Evolutionary conservation across 2,888 invertebrate species (phyloP), one percentile per base, ranked within the genome.

Genomic region (Acronicta alni): DNA sequence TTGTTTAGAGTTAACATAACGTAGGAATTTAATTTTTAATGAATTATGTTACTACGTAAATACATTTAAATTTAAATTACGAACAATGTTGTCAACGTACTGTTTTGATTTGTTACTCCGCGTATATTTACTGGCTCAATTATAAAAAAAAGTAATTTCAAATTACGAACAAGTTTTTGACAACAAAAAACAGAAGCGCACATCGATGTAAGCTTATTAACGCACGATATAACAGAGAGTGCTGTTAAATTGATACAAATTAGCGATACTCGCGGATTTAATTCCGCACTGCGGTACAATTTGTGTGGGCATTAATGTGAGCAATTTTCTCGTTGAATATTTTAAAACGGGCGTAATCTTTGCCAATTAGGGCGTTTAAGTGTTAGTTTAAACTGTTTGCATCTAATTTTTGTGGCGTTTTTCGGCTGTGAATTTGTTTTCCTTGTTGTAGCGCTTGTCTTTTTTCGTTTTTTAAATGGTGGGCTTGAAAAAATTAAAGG

Each of bases 221-320:
- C 61, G 44, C 32, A 15, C 46, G 37, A 75, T 66, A 46, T 26
- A 64, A 52, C 57, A 39, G 43, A 48, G 20, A 30, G 14, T 55
- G 35, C 47, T 57, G 59, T 69, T 52, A 66, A 75, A 77, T 72
- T 75, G 64, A 65, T 73, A 65, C 70, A 72, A 78, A 71, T 76
- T 63, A 66, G 58, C 57, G 65, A 69, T 60, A 66, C 62, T 62
- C 73, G 56, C 46, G 56, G 62, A 66, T 73, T 79, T 59, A 63
- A 75, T 54, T 70, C 64, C 63, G 65, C 73, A 69, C 45, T 79
- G 79, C 71, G 65, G 79, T 41, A 35, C 67, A 59, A 61, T 55
- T 72, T 67, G 68, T 68, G 67, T 60, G 68, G 53, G 51, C 56
- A 56, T 72, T 71, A 76, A 68, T 67, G 72, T 63, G 60, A 60